Conservation (phyloP, 2,113 vertebrate genomes). For the Ondatra zibethicus region DNA sequence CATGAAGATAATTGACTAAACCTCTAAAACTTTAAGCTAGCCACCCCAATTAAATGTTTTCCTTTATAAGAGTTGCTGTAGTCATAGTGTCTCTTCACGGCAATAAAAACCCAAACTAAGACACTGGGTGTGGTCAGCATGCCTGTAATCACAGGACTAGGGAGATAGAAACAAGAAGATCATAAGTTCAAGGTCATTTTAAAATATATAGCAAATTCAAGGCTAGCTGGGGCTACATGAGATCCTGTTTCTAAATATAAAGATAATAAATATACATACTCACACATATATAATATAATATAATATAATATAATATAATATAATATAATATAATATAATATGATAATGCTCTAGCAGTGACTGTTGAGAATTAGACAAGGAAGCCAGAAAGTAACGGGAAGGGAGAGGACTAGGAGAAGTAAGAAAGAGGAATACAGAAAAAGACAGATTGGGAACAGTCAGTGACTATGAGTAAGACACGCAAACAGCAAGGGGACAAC, state of each 20-base stretch:
- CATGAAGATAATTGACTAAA: too few species aligned
- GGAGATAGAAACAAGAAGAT: neutral
- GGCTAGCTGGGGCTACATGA: neutral
- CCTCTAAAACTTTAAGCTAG: too few species aligned
- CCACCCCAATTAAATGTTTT: too few species aligned
- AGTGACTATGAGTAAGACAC: conserved; percentile 68
- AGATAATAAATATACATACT: neutral
- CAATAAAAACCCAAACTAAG: neutral
- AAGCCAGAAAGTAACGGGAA: neutral
- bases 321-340: too few species aligned
- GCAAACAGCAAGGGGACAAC: conserved; percentile 53
- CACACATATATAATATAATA: too few species aligned
- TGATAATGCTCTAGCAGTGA: neutral
- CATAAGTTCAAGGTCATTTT: neutral
- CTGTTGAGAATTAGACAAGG: neutral
- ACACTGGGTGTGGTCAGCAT: neutral
- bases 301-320: too few species aligned
- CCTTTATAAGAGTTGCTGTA: too few species aligned
- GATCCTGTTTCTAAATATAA: neutral
- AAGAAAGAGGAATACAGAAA: conserved; percentile 66
- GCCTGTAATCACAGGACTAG: neutral
- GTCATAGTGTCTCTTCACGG: neutral
- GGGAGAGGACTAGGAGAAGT: neutral
- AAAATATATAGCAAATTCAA: neutral
- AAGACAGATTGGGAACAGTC: conserved; percentile 77